Conservation (phyloP, 2,888 invertebrate genomes). For the Cephonodes hylas region DNA sequence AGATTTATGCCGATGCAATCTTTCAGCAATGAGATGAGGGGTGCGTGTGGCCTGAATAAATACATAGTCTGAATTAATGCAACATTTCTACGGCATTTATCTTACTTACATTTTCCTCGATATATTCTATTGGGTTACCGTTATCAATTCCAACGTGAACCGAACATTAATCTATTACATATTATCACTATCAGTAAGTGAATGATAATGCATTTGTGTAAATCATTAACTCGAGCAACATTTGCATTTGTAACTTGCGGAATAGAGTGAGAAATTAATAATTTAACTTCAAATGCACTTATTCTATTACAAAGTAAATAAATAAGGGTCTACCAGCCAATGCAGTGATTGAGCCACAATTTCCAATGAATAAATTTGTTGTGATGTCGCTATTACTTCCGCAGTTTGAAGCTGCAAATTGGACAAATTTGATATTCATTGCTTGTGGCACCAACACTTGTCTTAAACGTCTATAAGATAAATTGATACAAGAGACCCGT, state of each 20-base stretch:
- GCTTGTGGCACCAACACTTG: conserved; percentile 38
- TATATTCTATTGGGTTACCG: not conserved
- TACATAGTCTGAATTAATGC: not conserved
- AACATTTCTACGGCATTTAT: conserved; percentile 9
- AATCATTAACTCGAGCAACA: conserved; percentile 2
- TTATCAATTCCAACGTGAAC: not conserved
- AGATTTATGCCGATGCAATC: too few relatives aligned
- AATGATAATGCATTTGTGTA: conserved; percentile 9
- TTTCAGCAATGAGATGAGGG: not conserved
- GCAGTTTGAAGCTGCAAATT: conserved; percentile 51
- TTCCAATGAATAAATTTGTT: conserved; percentile 68
- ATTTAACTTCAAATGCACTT: not conserved
- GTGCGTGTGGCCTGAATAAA: conserved; percentile 2
- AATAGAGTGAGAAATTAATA: not conserved
- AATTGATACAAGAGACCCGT: too few relatives aligned
- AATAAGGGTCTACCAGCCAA: not conserved
- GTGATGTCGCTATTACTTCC: conserved; percentile 29
- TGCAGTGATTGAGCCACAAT: conserved; percentile 32
- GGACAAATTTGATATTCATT: conserved; percentile 67
- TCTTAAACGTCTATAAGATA: conserved; percentile 16
- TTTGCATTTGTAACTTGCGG: not conserved
- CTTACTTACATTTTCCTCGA: conserved; percentile 4
- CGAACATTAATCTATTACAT: conserved; percentile 7
- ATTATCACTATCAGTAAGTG: conserved; percentile 7
- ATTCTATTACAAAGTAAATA: not conserved